Evolutionary conservation across 64 coral and sea anemone genomes (phyloP).

Genomic region (Orbicella faveolata): DNA sequence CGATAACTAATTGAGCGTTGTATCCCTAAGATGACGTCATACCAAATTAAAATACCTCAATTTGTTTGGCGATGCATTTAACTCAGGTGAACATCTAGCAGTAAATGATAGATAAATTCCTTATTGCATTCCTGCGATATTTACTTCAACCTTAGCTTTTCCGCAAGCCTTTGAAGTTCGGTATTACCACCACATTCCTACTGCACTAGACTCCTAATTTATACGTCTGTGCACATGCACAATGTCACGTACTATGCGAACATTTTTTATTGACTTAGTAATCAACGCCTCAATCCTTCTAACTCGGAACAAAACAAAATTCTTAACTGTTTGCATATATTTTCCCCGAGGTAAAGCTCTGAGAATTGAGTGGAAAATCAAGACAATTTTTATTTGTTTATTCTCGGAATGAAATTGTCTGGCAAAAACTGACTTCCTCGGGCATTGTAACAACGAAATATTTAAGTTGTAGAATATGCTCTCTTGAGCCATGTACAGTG

Average conservation of each 20-base stretch:
- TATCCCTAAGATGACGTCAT: neutral
- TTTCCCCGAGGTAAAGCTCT: too few relatives aligned
- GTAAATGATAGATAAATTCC: conserved; percentile 2
- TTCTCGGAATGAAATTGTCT: too few relatives aligned
- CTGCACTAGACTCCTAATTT: neutral
- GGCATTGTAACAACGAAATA: too few relatives aligned
- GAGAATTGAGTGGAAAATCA: too few relatives aligned
- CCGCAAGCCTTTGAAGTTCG: neutral
- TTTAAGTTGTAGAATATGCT: too few relatives aligned
- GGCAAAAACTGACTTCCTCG: too few relatives aligned
- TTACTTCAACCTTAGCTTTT: neutral
- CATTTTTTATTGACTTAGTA: neutral
- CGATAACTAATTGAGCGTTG: neutral
- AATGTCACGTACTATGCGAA: neutral
- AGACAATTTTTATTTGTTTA: too few relatives aligned
- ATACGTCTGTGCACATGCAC: neutral
- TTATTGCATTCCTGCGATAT: neutral
- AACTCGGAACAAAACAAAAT: too few relatives aligned
- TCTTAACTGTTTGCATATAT: too few relatives aligned
- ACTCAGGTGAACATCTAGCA: neutral
- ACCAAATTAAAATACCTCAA: neutral
- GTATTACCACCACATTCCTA: neutral
- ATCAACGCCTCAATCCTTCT: neutral
- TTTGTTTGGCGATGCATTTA: conserved; percentile 11
- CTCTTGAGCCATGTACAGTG: too few relatives aligned